phyloP scores from a whole-genome alignment of 1,140 invertebrate species.

The Metopolophium dirhodum region DNA sequence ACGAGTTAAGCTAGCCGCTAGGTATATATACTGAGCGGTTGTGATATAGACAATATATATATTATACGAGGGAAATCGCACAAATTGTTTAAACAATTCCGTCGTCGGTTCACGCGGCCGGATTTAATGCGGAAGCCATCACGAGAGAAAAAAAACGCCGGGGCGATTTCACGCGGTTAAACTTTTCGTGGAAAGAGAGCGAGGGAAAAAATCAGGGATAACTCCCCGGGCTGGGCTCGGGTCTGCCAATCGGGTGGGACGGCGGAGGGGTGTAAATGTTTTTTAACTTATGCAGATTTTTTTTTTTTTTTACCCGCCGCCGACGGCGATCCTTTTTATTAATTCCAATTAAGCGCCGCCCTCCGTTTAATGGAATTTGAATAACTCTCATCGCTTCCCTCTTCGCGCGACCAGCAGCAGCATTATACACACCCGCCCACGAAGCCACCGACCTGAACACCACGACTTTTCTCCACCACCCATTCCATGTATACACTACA shows the following conservation, averaged over 20 bases:
- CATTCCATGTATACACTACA: no score
- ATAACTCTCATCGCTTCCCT: conserved; percentile 53
- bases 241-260: neutral
- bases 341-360: conserved; percentile 54
- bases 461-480: conserved; percentile 3
- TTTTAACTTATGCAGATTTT: conserved; percentile 56
- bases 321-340: conserved; percentile 33
- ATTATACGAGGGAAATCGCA: neutral
- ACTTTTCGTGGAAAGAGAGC: conserved; percentile 6
- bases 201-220: conserved; percentile 37
- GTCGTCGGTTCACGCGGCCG: neutral
- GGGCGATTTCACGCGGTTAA: conserved; percentile 45
- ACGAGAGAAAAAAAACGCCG: neutral
- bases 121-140: neutral
- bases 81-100: conserved; percentile 3
- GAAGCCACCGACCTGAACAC: neutral
- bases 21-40: neutral
- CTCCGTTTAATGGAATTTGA: conserved; percentile 56
- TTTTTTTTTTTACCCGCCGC: conserved; percentile 21
- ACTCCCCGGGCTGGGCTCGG: neutral
- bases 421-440: neutral
- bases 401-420: neutral
- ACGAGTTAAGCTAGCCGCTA: neutral
- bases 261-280: conserved; percentile 27
- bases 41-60: neutral